A percentile compares a stretch with the other conserved stretches of the same genome.
Conservation (phyloP, 2,888 invertebrate species). For the Stictocephala bisonia region DNA sequence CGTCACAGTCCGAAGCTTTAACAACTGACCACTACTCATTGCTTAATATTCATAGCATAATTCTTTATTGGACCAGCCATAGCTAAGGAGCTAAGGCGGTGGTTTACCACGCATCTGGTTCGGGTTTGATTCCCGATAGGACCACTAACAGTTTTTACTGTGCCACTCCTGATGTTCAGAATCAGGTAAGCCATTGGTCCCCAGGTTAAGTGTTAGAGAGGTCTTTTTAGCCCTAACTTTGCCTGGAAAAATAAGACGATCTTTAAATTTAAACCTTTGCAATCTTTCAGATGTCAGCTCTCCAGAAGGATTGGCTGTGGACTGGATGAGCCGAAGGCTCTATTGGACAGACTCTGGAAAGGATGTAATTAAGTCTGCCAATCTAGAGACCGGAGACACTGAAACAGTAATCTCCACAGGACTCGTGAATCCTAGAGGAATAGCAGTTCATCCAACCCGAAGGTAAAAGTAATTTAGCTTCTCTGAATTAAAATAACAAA, state of each 20-base stretch:
- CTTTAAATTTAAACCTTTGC: no score
- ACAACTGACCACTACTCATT: no score
- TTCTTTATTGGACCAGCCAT: neutral
- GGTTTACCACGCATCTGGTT: neutral
- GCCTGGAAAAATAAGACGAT: no score
- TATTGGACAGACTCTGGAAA: slow-evolving; percentile 97
- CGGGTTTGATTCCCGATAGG: no score
- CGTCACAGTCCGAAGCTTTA: no score
- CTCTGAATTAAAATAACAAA: neutral
- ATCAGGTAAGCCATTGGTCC: no score
- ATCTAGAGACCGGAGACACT: slow-evolving; percentile 76
- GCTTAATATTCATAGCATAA: no score
- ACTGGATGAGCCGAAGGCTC: slow-evolving; percentile 91
- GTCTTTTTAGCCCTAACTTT: no score
- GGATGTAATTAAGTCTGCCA: slow-evolving; percentile 90
- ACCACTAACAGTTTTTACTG: no score
- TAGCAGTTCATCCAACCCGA: slow-evolving; percentile 90
- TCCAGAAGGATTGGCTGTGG: slow-evolving; percentile 94
- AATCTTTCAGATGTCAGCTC: slow-evolving; percentile 79
- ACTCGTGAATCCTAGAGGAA: slow-evolving; percentile 92
- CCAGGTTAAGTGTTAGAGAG: no score
- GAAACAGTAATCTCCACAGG: slow-evolving; percentile 80
- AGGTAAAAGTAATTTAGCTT: slow-evolving; percentile 70
- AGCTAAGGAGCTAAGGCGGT: no score
- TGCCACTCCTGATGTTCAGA: no score